A percentile compares a stretch with the other conserved stretches of the same genome.
Conservation (phyloP, 2,113 vertebrate species). For the Camelus dromedarius region DNA sequence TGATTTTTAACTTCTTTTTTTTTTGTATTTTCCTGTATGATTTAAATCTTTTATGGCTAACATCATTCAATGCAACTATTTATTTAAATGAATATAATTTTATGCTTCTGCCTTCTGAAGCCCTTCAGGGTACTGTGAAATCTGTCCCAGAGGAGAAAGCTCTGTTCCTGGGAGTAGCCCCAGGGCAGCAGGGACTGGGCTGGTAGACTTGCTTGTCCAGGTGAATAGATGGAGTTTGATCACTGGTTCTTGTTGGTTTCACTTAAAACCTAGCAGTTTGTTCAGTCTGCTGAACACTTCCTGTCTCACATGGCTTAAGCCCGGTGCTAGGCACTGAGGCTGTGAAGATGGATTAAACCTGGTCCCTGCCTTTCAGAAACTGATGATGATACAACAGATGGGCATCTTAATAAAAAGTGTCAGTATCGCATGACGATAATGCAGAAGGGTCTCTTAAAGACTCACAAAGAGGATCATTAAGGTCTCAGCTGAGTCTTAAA, state of each 20-base stretch:
- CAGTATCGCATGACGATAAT: neutral
- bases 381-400: neutral
- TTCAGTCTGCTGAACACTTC: neutral
- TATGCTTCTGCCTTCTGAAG: neutral
- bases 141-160: neutral
- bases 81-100: neutral
- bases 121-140: neutral
- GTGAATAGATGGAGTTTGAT: neutral
- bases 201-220: neutral
- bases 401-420: neutral
- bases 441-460: neutral
- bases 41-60: neutral
- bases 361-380: neutral
- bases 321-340: neutral
- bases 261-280: neutral
- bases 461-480: neutral
- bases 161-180: neutral
- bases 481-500: neutral
- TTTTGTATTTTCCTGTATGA: neutral
- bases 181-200: neutral
- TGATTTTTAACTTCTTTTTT: neutral
- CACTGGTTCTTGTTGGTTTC: neutral
- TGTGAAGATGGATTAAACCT: neutral
- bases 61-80: neutral
- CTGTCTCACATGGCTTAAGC: neutral